phyloP scores from a whole-genome alignment of 2,113 vertebrate species.

The Oreamnos americanus region DNA sequence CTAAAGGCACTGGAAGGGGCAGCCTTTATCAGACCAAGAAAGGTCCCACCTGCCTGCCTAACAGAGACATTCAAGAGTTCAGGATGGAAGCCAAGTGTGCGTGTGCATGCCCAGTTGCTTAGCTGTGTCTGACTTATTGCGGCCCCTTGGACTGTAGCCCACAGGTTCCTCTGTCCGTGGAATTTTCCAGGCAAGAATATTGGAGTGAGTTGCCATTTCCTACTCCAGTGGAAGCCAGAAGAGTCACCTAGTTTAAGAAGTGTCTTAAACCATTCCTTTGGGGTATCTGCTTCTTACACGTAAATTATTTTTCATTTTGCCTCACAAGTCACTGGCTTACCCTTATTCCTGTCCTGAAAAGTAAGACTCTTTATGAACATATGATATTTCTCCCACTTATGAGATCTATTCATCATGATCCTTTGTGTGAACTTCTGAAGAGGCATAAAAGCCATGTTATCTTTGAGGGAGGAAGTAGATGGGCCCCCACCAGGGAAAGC shows the following conservation, averaged over 20 bases:
- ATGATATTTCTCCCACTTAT: neutral
- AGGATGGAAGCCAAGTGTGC: neutral
- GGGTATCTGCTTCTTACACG: neutral
- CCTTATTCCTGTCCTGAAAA: neutral
- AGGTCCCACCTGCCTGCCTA: neutral
- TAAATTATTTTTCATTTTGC: slow-evolving; percentile 10
- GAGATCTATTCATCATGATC: neutral
- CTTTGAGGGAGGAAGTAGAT: neutral
- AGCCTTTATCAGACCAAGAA: neutral
- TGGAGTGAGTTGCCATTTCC: neutral
- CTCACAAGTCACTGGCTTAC: neutral
- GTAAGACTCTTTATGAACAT: neutral
- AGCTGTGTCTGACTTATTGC: neutral
- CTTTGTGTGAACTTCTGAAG: neutral
- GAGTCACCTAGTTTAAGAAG: neutral
- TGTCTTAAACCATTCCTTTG: neutral
- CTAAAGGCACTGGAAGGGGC: neutral
- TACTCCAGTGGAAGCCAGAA: neutral
- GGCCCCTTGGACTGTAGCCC: neutral
- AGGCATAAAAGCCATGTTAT: neutral
- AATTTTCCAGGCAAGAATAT: neutral
- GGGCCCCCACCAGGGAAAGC: neutral
- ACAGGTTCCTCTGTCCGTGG: neutral
- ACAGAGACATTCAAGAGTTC: neutral
- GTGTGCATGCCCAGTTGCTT: neutral